phyloP scores from a whole-genome alignment of 2,113 vertebrate species.

The Baryphthengus martii region DNA sequence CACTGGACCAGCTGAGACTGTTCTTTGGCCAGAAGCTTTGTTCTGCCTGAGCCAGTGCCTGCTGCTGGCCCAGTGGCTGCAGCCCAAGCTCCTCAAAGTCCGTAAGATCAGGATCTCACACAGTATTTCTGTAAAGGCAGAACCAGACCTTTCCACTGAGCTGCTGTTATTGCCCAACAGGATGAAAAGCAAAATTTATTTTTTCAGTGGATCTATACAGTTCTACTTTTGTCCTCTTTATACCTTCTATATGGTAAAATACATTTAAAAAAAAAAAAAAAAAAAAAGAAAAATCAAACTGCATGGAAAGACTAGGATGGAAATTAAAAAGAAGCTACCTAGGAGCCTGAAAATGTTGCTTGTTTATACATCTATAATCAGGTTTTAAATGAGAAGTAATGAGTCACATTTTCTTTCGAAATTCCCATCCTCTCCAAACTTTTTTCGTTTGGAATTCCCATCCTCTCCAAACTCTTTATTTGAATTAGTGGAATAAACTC shows the following conservation, averaged over 20 bases:
- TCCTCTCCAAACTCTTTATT: background rate
- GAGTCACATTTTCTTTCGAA: background rate
- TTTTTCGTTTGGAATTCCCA: background rate
- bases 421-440: background rate
- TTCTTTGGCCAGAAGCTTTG: background rate
- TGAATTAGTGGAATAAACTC: background rate
- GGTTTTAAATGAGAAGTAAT: background rate
- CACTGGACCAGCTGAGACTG: background rate
- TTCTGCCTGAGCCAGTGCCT: background rate
- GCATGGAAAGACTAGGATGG: background rate
- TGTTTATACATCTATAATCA: background rate
- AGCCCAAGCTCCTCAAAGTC: background rate
- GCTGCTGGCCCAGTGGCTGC: background rate
- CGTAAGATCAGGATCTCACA: background rate
- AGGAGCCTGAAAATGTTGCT: background rate
- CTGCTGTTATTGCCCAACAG: background rate
- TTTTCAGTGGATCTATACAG: background rate
- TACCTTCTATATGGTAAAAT: background rate
- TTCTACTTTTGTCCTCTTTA: background rate
- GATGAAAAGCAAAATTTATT: background rate
- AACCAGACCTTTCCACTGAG: background rate
- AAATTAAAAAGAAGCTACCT: background rate
- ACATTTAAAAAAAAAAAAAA: too few species aligned
- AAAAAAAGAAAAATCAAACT: too few species aligned
- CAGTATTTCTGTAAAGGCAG: background rate